A percentile compares a stretch with the other conserved stretches of the same genome.
Evolutionary conservation across 2,797 vertebrate genomes (phyloP).

Genomic region (Furcifer pardalis): DNA sequence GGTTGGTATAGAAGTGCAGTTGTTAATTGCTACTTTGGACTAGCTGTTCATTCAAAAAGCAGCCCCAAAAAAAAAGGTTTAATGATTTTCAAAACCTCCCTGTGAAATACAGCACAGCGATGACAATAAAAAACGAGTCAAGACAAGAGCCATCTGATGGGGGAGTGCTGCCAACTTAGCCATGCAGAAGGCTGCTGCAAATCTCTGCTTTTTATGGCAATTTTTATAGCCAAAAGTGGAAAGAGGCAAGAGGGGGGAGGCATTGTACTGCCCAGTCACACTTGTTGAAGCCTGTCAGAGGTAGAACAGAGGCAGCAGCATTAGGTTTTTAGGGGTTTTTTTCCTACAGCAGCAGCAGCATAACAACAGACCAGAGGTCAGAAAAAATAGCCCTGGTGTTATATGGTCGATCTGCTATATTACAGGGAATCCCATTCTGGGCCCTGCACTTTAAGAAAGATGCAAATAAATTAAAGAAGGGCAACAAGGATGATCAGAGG

Average conservation of each 20-base stretch:
- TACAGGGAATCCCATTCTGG: too few species aligned
- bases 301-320: not conserved
- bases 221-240: constrained; percentile 41
- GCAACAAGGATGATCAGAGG: too few species aligned
- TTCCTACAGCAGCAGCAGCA: too few species aligned
- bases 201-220: constrained; percentile 58
- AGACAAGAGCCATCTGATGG: constrained; percentile 49
- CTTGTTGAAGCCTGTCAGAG: not conserved
- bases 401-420: too few species aligned
- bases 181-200: not conserved
- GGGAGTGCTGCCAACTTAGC: constrained; percentile 35
- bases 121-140: constrained; percentile 50
- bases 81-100: constrained; percentile 58
- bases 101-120: constrained; percentile 60
- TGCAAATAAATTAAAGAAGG: too few species aligned
- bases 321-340: not conserved
- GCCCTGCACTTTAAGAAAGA: too few species aligned
- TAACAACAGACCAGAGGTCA: too few species aligned
- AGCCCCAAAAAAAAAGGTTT: constrained; percentile 52
- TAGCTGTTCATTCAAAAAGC: not conserved
- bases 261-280: not conserved
- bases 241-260: not conserved
- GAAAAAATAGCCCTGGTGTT: too few species aligned
- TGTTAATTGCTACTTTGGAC: too few species aligned
- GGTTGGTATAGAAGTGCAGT: too few species aligned